phyloP scores from a whole-genome alignment of 2,888 invertebrate genomes.

The Falcaria lacertinaria region DNA sequence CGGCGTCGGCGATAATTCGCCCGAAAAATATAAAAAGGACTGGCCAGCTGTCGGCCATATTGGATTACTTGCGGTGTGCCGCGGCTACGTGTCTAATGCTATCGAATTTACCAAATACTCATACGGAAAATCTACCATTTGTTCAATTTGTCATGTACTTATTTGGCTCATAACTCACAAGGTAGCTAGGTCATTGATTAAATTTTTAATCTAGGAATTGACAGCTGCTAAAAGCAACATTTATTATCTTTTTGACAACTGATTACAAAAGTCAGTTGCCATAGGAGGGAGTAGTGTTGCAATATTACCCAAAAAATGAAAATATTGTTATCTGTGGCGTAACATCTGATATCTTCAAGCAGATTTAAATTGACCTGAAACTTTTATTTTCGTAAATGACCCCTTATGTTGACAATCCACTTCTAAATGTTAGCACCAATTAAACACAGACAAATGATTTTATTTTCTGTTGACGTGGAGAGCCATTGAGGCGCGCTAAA shows the following conservation, averaged over 20 bases:
- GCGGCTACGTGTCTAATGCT: constrained; percentile 7
- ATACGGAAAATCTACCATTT: constrained; percentile 1
- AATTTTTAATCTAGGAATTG: too few species aligned
- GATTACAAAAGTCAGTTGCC: too few species aligned
- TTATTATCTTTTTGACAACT: too few species aligned
- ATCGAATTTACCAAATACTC: constrained; percentile 12
- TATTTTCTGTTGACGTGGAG: constrained; percentile 37
- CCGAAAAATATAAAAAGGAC: constrained; percentile 77
- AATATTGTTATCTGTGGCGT: too few species aligned
- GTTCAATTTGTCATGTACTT: background rate
- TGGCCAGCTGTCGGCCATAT: constrained; percentile 69
- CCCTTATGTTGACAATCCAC: background rate
- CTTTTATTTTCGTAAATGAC: background rate
- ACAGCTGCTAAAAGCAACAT: too few species aligned
- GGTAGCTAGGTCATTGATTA: too few species aligned
- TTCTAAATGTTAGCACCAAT: constrained; percentile 8
- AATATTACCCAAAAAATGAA: too few species aligned
- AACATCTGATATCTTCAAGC: too few species aligned
- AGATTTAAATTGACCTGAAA: too few species aligned
- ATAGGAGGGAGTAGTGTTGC: too few species aligned
- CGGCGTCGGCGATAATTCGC: constrained; percentile 78
- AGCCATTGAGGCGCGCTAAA: constrained; percentile 38
- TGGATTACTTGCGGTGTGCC: constrained; percentile 56
- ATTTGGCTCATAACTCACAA: too few species aligned
- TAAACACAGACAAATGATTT: constrained; percentile 33